A percentile compares a stretch with the other conserved stretches of the same genome.
These are phyloP conservation scores for Erpornis zantholeuca DNA, from an alignment of 2,113 vertebrate genomes.

Conservation along the genomic window DNA sequence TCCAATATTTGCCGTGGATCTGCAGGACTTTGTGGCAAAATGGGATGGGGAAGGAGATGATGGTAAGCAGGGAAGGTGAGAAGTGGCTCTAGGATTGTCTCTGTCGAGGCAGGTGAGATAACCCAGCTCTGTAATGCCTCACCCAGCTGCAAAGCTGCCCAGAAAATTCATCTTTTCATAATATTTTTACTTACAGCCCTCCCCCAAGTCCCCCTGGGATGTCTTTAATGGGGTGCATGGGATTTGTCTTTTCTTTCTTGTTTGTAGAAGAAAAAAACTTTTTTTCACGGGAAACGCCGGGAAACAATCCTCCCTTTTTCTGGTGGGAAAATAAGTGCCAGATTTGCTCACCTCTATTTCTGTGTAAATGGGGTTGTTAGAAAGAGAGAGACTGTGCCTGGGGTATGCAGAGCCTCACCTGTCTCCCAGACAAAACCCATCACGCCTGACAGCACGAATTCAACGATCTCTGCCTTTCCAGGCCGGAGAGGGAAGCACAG, in stretches of 20 bases:
- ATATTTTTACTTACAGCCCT: not conserved
- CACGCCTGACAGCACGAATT: not conserved
- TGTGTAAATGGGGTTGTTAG: not conserved
- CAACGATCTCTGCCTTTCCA: not conserved
- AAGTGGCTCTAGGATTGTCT: not conserved
- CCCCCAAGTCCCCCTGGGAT: not conserved
- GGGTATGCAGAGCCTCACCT: not conserved
- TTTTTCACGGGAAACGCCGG: not conserved
- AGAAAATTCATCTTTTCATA: not conserved
- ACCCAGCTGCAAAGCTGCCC: not conserved
- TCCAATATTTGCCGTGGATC: accelerated
- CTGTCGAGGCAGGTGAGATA: not conserved
- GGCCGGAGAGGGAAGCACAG: not conserved
- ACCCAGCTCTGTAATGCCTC: not conserved
- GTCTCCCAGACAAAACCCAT: not conserved
- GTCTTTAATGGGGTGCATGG: not conserved
- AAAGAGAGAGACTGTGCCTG: not conserved
- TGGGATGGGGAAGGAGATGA: not conserved
- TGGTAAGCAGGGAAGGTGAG: not conserved
- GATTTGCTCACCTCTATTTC: not conserved
- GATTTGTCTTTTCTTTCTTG: not conserved
- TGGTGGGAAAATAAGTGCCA: not conserved
- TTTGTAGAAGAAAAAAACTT: not conserved
- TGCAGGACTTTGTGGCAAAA: not conserved
- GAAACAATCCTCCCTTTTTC: not conserved